Percentiles rank a stretch among this genome's conserved stretches.
These are phyloP conservation scores for Sardinella longiceps DNA, from an alignment of 2,797 vertebrate species.

Conservation along the genomic window DNA sequence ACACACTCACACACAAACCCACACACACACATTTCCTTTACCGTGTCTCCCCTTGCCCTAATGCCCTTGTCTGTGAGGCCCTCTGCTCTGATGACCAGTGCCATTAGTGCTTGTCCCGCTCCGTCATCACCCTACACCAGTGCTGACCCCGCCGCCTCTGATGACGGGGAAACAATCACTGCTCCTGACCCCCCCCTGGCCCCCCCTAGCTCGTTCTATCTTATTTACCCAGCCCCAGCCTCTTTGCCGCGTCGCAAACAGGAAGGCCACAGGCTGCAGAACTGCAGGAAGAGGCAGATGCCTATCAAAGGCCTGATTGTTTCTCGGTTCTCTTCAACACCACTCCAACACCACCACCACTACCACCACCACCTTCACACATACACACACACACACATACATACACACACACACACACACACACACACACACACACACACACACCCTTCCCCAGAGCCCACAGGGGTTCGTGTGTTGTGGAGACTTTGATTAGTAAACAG, in stretches of 20 bases:
- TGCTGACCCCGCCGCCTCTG: constrained; percentile 28
- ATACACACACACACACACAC: background rate
- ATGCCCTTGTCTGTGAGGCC: background rate
- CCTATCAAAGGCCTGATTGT: constrained; percentile 61
- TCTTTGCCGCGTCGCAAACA: constrained; percentile 65
- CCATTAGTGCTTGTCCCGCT: constrained; percentile 42
- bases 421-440: background rate
- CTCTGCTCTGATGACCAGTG: constrained; percentile 29
- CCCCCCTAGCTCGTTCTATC: constrained; percentile 48
- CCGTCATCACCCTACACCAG: constrained; percentile 47
- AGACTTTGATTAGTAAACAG: constrained; percentile 32
- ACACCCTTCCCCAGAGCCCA: background rate
- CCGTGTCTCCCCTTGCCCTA: background rate
- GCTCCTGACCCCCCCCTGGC: no score
- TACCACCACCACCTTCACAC: no score
- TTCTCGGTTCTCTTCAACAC: no score
- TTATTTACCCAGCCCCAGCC: constrained; percentile 58
- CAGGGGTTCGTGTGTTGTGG: constrained; percentile 33
- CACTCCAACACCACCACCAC: background rate
- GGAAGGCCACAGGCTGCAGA: constrained; percentile 61
- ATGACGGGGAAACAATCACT: constrained; percentile 49
- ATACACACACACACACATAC: background rate
- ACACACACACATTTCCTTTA: background rate
- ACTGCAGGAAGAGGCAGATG: constrained; percentile 64
- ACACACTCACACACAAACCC: background rate